A percentile compares a stretch with the other conserved stretches of the same genome.
phyloP scores from a whole-genome alignment of 1,140 invertebrate genomes.

The Homalodisca vitripennis region DNA sequence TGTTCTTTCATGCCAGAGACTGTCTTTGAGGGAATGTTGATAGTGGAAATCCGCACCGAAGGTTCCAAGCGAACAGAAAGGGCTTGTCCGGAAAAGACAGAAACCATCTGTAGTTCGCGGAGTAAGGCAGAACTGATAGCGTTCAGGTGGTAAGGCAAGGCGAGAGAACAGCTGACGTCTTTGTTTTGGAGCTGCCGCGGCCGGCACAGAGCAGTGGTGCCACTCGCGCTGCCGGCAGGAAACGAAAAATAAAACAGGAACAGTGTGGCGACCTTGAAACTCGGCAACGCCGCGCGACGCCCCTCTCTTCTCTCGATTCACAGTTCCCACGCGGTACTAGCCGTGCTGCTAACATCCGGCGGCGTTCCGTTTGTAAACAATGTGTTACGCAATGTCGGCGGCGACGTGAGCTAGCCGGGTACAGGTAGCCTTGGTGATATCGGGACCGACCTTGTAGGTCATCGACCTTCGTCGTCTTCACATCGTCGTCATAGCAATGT shows the following conservation, averaged over 20 bases:
- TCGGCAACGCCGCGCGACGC: constrained; percentile 2
- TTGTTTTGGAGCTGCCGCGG: constrained; percentile 14
- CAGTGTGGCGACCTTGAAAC: constrained; percentile 7
- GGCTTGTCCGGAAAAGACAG: too few relatives aligned
- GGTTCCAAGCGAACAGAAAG: too few relatives aligned
- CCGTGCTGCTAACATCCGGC: constrained; percentile 9
- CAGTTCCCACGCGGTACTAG: constrained; percentile 21
- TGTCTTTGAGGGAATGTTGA: too few relatives aligned
- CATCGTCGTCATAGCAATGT: neutral
- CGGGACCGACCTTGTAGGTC: constrained; percentile 8
- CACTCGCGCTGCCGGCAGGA: neutral
- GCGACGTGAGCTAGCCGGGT: too few relatives aligned
- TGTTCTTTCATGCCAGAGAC: too few relatives aligned
- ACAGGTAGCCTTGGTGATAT: too few relatives aligned
- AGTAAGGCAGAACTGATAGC: too few relatives aligned
- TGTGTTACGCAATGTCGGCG: neutral
- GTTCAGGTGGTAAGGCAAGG: too few relatives aligned
- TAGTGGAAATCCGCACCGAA: too few relatives aligned
- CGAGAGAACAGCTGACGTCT: too few relatives aligned
- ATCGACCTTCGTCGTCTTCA: neutral
- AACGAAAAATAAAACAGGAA: constrained; percentile 13
- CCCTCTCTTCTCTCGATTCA: constrained; percentile 3
- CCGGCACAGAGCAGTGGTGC: neutral
- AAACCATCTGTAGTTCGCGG: too few relatives aligned
- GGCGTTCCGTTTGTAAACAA: constrained; percentile 4